These are phyloP conservation scores for Chrysochloris asiatica DNA, from an alignment of 2,113 vertebrate genomes.

Conservation along the genomic window DNA sequence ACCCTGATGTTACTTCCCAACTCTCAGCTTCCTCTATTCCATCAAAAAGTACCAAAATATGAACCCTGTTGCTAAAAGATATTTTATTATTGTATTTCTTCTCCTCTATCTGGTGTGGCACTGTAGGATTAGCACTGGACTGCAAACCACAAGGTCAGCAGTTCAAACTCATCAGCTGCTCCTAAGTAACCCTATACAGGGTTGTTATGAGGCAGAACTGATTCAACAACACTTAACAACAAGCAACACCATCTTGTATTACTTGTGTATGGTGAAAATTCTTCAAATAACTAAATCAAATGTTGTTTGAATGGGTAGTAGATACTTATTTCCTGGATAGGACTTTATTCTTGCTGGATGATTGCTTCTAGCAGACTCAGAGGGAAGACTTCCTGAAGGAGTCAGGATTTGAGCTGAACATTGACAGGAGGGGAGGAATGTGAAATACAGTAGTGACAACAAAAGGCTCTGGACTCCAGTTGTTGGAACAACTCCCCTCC, in stretches of 20 bases:
- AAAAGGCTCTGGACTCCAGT: too few relatives aligned
- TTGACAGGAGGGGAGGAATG: neutral
- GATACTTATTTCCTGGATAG: neutral
- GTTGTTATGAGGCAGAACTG: too few relatives aligned
- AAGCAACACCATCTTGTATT: too few relatives aligned
- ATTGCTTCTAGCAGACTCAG: neutral
- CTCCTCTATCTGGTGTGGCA: too few relatives aligned
- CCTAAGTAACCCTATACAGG: too few relatives aligned
- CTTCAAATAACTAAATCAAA: neutral
- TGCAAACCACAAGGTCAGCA: too few relatives aligned
- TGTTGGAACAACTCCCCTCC: neutral
- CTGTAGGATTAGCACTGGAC: too few relatives aligned
- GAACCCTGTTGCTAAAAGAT: neutral
- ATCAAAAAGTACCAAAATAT: neutral
- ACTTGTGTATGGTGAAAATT: neutral
- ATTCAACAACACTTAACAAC: too few relatives aligned
- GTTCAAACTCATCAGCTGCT: too few relatives aligned
- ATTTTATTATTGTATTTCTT: neutral
- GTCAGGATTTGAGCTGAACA: neutral
- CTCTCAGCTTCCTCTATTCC: neutral
- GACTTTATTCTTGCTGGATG: neutral
- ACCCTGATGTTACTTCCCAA: neutral
- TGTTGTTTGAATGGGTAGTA: neutral
- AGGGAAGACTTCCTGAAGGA: constrained; percentile 19
- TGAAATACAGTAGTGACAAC: neutral